Conservation (phyloP, 1,140 invertebrate genomes). For the Pogonognathellus flavescens region DNA sequence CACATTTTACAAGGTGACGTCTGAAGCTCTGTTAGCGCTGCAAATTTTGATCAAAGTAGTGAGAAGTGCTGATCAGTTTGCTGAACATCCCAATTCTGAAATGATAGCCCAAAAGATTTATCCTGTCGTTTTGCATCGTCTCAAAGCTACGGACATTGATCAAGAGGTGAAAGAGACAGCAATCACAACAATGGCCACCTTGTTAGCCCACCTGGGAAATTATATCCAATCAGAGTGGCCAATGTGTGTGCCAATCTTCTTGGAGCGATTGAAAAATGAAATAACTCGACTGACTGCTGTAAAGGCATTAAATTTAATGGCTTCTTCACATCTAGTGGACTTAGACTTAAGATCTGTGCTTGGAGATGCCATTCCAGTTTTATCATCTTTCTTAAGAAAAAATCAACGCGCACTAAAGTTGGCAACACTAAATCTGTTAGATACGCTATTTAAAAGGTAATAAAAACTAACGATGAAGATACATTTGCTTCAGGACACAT, state of each 20-base stretch:
- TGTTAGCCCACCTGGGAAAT: constrained; percentile 62
- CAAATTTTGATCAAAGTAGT: constrained; percentile 96
- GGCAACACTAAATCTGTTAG: constrained; percentile 89
- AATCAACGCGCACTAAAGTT: constrained; percentile 96
- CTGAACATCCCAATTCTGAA: constrained; percentile 62
- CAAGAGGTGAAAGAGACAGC: constrained; percentile 98
- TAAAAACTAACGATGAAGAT: too few relatives aligned
- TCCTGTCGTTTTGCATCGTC: constrained; percentile 71
- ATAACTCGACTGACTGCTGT: constrained; percentile 96
- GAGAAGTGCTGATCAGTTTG: constrained; percentile 69
- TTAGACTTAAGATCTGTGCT: constrained; percentile 90
- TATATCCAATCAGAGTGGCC: constrained; percentile 76
- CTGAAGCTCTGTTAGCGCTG: constrained; percentile 91
- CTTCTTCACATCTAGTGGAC: constrained; percentile 84
- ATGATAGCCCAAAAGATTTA: constrained; percentile 63
- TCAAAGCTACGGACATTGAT: constrained; percentile 96
- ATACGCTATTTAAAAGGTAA: constrained; percentile 84
- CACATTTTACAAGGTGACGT: constrained; percentile 98
- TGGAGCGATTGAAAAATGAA: constrained; percentile 95
- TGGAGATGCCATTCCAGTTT: constrained; percentile 88
- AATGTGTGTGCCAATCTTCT: constrained; percentile 91
- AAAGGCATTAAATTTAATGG: constrained; percentile 94
- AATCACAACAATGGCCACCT: constrained; percentile 89
- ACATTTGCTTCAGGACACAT: too few relatives aligned
- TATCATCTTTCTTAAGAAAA: constrained; percentile 95